A percentile compares a stretch with the other conserved stretches of the same genome.
Conservation (phyloP, 2,113 vertebrate species). For the Tympanuchus pallidicinctus region DNA sequence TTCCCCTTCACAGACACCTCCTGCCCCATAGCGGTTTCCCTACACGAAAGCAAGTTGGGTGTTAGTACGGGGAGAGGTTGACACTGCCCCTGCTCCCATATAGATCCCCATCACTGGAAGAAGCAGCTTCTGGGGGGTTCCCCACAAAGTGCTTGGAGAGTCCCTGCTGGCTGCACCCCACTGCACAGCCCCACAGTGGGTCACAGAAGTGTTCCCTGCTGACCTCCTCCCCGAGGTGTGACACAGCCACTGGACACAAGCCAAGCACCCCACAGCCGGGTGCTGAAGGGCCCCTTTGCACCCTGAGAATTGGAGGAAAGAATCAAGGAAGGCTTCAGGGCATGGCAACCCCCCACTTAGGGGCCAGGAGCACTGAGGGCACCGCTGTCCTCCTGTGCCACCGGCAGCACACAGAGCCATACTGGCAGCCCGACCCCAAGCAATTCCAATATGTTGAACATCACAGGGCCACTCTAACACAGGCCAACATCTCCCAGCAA, state of each 20-base stretch:
- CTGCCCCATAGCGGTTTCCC: background rate
- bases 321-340: background rate
- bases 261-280: background rate
- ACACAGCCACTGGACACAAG: background rate
- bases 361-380: background rate
- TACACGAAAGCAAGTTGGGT: background rate
- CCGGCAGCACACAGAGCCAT: too few relatives aligned
- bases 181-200: background rate
- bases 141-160: fast-evolving
- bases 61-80: background rate
- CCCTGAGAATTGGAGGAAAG: fast-evolving
- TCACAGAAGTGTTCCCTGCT: too few relatives aligned
- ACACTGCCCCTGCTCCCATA: background rate
- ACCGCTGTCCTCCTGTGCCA: background rate
- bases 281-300: background rate
- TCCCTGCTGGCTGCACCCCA: background rate
- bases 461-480: too few relatives aligned
- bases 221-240: background rate
- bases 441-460: too few relatives aligned
- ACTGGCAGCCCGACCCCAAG: too few relatives aligned
- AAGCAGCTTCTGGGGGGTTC: background rate
- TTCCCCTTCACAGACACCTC: background rate
- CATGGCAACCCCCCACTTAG: background rate
- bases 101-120: background rate
- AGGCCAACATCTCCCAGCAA: background rate